Percentiles rank a stretch among this genome's conserved stretches.
Conservation (phyloP, 2,797 vertebrate genomes). For the Anabas testudineus region DNA sequence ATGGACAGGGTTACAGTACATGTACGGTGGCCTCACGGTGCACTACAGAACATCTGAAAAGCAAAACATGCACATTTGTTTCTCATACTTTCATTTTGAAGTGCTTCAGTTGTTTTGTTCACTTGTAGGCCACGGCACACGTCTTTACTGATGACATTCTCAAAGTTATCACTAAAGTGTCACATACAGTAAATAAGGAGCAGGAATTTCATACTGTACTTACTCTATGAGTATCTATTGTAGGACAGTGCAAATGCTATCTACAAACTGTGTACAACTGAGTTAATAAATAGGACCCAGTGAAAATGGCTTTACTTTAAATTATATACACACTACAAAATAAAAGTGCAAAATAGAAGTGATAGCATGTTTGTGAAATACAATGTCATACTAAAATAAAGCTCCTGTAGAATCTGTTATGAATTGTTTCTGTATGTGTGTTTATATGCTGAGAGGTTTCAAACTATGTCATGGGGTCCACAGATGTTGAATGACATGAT, state of each 20-base stretch:
- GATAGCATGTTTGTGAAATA: conserved; percentile 26
- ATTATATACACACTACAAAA: conserved; percentile 20
- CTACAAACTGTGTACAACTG: conserved; percentile 44
- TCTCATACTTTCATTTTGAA: background rate
- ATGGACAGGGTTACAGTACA: conserved; percentile 25
- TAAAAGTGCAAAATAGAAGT: conserved; percentile 32
- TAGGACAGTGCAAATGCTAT: conserved; percentile 51
- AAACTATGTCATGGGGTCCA: background rate
- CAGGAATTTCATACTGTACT: conserved; percentile 27
- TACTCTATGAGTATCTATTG: conserved; percentile 22
- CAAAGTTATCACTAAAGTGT: conserved; percentile 15
- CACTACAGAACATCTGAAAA: background rate
- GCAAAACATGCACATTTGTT: background rate
- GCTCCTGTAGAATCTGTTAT: conserved; percentile 25
- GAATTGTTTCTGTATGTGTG: background rate
- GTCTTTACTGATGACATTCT: conserved; percentile 22
- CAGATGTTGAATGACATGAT: too few relatives aligned
- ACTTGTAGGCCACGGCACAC: background rate
- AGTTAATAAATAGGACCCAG: conserved; percentile 16
- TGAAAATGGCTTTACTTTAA: background rate
- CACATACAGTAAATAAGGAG: conserved; percentile 36
- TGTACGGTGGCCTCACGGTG: conserved; percentile 4
- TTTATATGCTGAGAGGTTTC: background rate
- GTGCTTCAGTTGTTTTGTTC: conserved; percentile 5
- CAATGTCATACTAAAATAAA: conserved; percentile 53